Evolutionary conservation across 1,140 invertebrate species (phyloP).

Genomic region (Cotesia typhae): DNA sequence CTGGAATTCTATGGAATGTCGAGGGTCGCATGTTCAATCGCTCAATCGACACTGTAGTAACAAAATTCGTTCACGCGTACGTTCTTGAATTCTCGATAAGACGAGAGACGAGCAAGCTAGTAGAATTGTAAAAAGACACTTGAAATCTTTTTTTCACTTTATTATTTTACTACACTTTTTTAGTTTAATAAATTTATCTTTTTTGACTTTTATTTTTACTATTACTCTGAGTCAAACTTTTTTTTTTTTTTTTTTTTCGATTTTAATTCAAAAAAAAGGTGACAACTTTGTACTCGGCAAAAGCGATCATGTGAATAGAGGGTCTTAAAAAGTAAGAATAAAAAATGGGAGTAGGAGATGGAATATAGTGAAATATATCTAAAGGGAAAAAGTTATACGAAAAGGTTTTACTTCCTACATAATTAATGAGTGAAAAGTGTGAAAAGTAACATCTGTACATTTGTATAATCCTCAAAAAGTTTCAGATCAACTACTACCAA

Average conservation of each 20-base stretch:
- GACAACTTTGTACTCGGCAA: neutral
- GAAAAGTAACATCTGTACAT: constrained; percentile 36
- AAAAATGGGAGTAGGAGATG: neutral
- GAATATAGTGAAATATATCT: constrained; percentile 1
- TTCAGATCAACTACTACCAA: constrained; percentile 19
- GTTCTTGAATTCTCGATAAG: constrained; percentile 29
- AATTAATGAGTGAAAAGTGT: constrained; percentile 34
- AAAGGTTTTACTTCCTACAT: constrained; percentile 23
- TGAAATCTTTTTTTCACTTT: constrained; percentile 27
- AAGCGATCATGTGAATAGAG: constrained; percentile 6
- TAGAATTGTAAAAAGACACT: constrained; percentile 18
- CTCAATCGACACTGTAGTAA: constrained; percentile 20
- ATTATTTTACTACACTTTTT: no score
- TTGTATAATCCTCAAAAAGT: constrained; percentile 34
- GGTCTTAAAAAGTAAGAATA: neutral
- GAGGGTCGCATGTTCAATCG: constrained; percentile 30
- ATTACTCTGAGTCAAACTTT: no score
- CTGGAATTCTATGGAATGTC: constrained; percentile 21
- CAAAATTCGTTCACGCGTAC: constrained; percentile 25
- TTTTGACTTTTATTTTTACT: no score
- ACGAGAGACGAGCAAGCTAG: constrained; percentile 4
- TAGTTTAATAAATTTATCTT: no score
- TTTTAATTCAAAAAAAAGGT: neutral
- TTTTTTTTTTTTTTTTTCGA: no score
- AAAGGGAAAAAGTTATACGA: neutral